These are phyloP conservation scores for Napeogenes sylphis DNA, from an alignment of 2,888 invertebrate species.

Conservation along the genomic window DNA sequence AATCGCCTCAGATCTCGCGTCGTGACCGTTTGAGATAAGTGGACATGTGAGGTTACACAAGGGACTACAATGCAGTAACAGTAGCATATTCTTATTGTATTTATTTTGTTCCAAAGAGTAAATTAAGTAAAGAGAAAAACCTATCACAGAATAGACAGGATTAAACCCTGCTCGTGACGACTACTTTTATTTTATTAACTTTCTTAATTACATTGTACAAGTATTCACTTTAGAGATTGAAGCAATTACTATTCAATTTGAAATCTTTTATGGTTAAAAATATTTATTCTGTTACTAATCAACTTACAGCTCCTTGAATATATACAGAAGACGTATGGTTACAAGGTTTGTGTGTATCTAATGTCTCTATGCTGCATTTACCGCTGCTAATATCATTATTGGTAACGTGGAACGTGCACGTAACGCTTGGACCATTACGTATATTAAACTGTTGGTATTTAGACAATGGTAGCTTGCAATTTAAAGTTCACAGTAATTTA, in stretches of 20 bases:
- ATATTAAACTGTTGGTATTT: slow-evolving; percentile 48
- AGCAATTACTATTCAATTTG: neutral
- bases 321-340: too few relatives aligned
- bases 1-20: slow-evolving; percentile 47
- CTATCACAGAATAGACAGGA: neutral
- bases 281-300: neutral
- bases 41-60: slow-evolving; percentile 56
- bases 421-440: slow-evolving; percentile 42
- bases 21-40: slow-evolving; percentile 61
- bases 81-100: neutral
- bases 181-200: too few relatives aligned
- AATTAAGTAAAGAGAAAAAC: neutral
- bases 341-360: neutral
- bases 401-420: slow-evolving; percentile 40
- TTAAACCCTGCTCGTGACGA: too few relatives aligned
- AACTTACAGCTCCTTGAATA: too few relatives aligned
- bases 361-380: slow-evolving; percentile 22
- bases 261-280: neutral
- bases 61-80: slow-evolving; percentile 18
- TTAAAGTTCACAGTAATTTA: slow-evolving; percentile 40
- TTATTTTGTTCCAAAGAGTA: neutral
- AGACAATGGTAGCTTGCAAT: slow-evolving; percentile 46
- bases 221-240: too few relatives aligned
- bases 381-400: slow-evolving; percentile 40
- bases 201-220: too few relatives aligned